Base-by-base conservation (phyloP, 2,797 vertebrate genomes). In the Paguma larvata region DNA sequence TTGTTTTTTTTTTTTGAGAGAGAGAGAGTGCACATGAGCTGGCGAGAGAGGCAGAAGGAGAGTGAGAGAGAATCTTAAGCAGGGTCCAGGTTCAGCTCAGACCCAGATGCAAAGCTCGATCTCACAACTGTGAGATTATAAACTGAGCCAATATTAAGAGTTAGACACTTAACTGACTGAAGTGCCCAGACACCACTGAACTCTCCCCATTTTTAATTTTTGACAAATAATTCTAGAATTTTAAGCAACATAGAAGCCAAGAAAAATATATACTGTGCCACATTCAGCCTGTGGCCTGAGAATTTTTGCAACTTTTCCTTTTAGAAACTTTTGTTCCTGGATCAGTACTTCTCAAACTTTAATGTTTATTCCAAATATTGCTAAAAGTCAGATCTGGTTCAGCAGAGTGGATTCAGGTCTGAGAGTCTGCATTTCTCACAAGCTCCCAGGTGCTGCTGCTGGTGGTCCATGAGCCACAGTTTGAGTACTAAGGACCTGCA, bases 251-350 rank as follows among this genome's bases (percentile, higher is more conserved):
- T 67, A 83, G 86, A 86, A 10, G 27, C 38, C n/a, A 59, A 84
- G 44, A 46, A 63, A 82, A 68, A 62, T 63, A 86, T 5, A 8
- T 0, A 72, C 5, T 14, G 5, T 38, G 4, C 5, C 41, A 23
- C 11, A 23, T n/a, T 59, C 19, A 70, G 18, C 16, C 79, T 41
- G 32, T 70, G 53, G 11, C n/a, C 30, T 92, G n/a, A 10, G 2
- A 13, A 41, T n/a, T 89, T 82, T 82, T 85, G 11, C 56, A 73
- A 2, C 7, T 23, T 23, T 96, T 80, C 30, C 3, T 48, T 89
- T 79, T 79, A 88, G 78, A 78, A 85, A 73, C 6, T 79, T 38
- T 38, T 38, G 38, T 38, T 82, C 67, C 38, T 77, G 34, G 77
- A n/a, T 68, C 21, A 34, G n/a, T 85, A 25, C 46, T 94, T 77